Evolutionary conservation across 2,888 invertebrate species (phyloP).

Genomic region (Orchesella flavescens): DNA sequence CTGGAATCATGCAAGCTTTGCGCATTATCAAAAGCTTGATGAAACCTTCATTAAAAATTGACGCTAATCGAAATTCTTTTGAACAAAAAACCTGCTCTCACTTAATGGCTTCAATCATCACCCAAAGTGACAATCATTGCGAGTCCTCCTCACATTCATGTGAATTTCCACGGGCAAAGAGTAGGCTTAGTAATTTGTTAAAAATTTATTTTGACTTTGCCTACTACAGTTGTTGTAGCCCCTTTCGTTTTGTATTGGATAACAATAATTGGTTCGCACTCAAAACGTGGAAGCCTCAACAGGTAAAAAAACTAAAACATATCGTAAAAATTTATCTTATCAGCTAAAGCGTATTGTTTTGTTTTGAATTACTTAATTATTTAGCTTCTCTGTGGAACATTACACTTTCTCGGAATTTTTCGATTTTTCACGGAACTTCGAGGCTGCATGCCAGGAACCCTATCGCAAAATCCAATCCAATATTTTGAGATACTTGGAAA

Average conservation of each 20-base stretch:
- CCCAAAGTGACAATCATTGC: too few relatives aligned
- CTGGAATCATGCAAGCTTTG: background rate
- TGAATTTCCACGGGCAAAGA: background rate
- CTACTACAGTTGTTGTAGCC: slow-evolving; percentile 36
- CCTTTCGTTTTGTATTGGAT: slow-evolving; percentile 32
- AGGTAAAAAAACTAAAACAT: slow-evolving; percentile 32
- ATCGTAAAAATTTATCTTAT: background rate
- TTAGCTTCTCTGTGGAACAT: slow-evolving; percentile 26
- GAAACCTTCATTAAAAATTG: background rate
- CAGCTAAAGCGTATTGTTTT: background rate
- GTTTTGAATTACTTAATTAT: background rate
- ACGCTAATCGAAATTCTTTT: too few relatives aligned
- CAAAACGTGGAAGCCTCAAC: slow-evolving; percentile 52
- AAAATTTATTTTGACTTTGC: slow-evolving; percentile 56
- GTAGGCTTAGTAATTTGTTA: slow-evolving; percentile 21
- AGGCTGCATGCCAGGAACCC: background rate
- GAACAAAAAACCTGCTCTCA: too few relatives aligned
- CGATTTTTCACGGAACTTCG: slow-evolving; percentile 33
- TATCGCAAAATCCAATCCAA: slow-evolving; percentile 26
- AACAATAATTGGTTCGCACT: slow-evolving; percentile 20
- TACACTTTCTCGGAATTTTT: slow-evolving; percentile 26
- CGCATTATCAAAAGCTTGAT: background rate
- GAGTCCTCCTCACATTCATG: background rate
- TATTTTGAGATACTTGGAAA: slow-evolving; percentile 36
- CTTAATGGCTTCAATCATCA: too few relatives aligned